Evolutionary conservation across 2,113 vertebrate genomes (phyloP), one percentile per base, ranked within the genome.

Genomic region (Carollia perspicillata): DNA sequence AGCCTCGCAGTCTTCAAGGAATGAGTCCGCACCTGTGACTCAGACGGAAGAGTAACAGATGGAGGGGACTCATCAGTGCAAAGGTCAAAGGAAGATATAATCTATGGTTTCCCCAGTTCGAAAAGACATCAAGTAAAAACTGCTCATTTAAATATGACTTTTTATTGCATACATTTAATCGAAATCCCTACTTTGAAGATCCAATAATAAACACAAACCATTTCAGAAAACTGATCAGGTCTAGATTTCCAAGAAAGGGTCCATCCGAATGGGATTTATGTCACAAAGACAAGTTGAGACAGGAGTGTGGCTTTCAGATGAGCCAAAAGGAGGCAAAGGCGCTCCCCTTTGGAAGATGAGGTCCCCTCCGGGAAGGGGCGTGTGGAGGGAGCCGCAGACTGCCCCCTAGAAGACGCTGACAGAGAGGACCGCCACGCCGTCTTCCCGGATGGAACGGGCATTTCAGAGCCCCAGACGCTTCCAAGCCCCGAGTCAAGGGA

Each of bases 231-330:
- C 1, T 8, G 51, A 37, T 90, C 18, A 35, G 58, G 80, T 87
- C 33, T 71, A 84, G 78, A 88, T 88, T 89, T 85, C 47, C 28
- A 18, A 47, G 90, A 42, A 65, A 88, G 40, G 47, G 28, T 78
- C 30, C 22, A 69, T 65, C 23, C 40, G 60, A 83, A 74, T 0
- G 23, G 65, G 47, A 87, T 20, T 84, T 14, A 37, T 18, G 71
- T 44, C 66, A 23, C 33, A 90, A 95, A 94, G 93, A 79, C 13
- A 40, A n/a, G 55, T 3, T 40, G n/a, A 90, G 87, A 72, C 66
- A 49, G 0, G 14, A 22, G 42, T 14, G 42, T 40, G 72, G n/a
- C 30, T 53, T 77, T 91, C 1, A 77, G 65, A 44, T 11, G 23
- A 35, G 40, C 20, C 40, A 1, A 17, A 63, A 30, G 16, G 35